Evolutionary conservation across 35 echinoderm and acorn worm genomes (phyloP).

Genomic region (Diadema setosum): DNA sequence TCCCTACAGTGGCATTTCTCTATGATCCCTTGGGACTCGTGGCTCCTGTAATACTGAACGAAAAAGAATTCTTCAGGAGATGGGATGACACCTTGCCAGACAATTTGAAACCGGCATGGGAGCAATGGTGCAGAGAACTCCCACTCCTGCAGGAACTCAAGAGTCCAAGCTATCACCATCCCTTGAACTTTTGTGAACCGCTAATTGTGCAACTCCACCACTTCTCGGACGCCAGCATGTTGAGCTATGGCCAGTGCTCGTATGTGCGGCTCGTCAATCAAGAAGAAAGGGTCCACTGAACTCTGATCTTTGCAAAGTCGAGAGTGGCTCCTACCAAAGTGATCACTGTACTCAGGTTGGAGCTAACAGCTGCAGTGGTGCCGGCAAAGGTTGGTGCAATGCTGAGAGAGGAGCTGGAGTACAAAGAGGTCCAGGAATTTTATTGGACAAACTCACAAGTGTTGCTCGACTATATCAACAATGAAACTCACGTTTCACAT

Average conservation of each 20-base stretch:
- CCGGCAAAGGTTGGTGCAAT: neutral
- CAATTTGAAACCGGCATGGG: neutral
- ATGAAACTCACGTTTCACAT: constrained; percentile 52
- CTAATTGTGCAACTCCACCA: constrained; percentile 16
- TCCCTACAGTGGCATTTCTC: constrained; percentile 22
- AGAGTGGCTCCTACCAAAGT: constrained; percentile 39
- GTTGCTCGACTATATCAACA: constrained; percentile 58
- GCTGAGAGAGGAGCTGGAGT: constrained; percentile 23
- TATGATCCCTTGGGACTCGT: constrained; percentile 54
- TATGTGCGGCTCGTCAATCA: constrained; percentile 18
- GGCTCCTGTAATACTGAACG: constrained; percentile 25
- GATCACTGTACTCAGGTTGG: constrained; percentile 29
- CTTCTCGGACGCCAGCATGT: constrained; percentile 45
- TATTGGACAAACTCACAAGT: constrained; percentile 54
- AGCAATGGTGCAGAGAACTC: constrained; percentile 6
- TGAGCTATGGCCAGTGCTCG: neutral
- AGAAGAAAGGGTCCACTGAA: neutral
- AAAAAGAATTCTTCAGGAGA: neutral
- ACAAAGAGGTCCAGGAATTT: neutral
- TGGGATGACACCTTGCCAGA: constrained; percentile 37
- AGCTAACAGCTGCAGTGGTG: constrained; percentile 44
- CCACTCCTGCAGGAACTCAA: neutral
- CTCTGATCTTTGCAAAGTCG: constrained; percentile 44
- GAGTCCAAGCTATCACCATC: constrained; percentile 2
- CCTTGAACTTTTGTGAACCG: neutral